Percentiles rank a stretch among this genome's conserved stretches.
phyloP scores from a whole-genome alignment of 2,888 invertebrate species.

The Tetanocera ferruginea region DNA sequence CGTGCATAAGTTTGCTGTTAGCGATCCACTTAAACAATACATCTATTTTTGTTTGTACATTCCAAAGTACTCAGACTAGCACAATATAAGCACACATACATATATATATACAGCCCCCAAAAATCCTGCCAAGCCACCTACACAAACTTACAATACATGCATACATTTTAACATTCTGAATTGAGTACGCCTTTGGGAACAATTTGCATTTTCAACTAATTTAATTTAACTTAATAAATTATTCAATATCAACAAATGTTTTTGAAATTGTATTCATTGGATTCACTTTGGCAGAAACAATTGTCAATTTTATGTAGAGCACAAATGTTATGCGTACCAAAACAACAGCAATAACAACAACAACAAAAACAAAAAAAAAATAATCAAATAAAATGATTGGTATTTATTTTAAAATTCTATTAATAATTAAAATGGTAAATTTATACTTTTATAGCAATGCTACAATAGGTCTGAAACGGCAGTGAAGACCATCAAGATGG shows the following conservation, averaged over 20 bases:
- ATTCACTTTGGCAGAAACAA: constrained; percentile 13
- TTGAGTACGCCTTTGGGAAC: constrained; percentile 51
- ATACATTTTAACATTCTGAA: not conserved
- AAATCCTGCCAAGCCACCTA: not conserved
- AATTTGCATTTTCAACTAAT: constrained; percentile 56
- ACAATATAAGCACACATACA: too few relatives aligned
- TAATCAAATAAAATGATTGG: not conserved
- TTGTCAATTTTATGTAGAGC: not conserved
- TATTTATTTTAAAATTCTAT: too few relatives aligned
- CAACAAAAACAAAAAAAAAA: not conserved
- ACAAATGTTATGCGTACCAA: not conserved
- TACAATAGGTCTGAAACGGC: too few relatives aligned
- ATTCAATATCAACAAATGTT: constrained; percentile 46
- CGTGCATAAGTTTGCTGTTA: not conserved
- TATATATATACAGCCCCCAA: not conserved
- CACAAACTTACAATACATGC: not conserved
- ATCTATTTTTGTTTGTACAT: not conserved
- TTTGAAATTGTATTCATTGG: constrained; percentile 15
- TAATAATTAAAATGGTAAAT: too few relatives aligned
- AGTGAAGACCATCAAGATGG: too few relatives aligned
- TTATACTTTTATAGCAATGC: too few relatives aligned
- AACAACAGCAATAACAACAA: not conserved
- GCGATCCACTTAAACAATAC: not conserved
- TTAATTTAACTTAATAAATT: constrained; percentile 54
- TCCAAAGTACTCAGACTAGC: too few relatives aligned